These are phyloP conservation scores for Tapirus terrestris DNA, from an alignment of 2,113 vertebrate genomes.

Conservation along the genomic window DNA sequence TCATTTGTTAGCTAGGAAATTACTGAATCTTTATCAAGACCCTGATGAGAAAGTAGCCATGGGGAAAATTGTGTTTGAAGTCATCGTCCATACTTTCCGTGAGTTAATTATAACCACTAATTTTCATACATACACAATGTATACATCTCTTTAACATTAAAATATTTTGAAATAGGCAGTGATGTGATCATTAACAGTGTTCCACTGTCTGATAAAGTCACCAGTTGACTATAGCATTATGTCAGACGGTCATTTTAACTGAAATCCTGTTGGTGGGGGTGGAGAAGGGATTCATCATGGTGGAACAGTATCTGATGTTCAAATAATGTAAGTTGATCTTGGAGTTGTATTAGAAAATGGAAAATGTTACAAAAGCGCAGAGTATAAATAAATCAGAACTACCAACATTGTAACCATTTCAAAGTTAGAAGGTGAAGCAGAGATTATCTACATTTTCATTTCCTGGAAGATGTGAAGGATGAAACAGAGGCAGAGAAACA, in stretches of 20 bases:
- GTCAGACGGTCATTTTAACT: not conserved
- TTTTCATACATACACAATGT: not conserved
- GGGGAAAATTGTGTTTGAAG: conserved; percentile 41
- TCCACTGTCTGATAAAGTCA: not conserved
- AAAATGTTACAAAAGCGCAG: conserved; percentile 57
- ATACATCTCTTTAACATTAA: not conserved
- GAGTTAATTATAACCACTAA: conserved; percentile 34
- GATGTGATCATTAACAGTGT: not conserved
- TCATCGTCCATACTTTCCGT: not conserved
- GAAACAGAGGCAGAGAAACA: conserved; percentile 31
- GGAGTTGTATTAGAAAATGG: conserved; percentile 61
- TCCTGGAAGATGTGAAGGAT: conserved; percentile 53
- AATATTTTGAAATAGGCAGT: not conserved
- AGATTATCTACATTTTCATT: conserved; percentile 71
- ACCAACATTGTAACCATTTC: conserved; percentile 44
- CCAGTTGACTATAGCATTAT: not conserved
- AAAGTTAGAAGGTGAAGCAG: conserved; percentile 37
- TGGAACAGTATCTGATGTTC: conserved; percentile 47
- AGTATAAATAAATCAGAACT: conserved; percentile 62
- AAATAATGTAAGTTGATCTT: conserved; percentile 57
- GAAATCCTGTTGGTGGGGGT: not conserved
- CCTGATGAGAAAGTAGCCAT: conserved; percentile 32
- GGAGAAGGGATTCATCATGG: not conserved
- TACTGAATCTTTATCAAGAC: conserved; percentile 42
- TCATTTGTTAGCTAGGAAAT: conserved; percentile 57